Evolutionary conservation across 1,140 invertebrate species (phyloP), one percentile per base, ranked within the genome.

Genomic region (Achatina immaculata): DNA sequence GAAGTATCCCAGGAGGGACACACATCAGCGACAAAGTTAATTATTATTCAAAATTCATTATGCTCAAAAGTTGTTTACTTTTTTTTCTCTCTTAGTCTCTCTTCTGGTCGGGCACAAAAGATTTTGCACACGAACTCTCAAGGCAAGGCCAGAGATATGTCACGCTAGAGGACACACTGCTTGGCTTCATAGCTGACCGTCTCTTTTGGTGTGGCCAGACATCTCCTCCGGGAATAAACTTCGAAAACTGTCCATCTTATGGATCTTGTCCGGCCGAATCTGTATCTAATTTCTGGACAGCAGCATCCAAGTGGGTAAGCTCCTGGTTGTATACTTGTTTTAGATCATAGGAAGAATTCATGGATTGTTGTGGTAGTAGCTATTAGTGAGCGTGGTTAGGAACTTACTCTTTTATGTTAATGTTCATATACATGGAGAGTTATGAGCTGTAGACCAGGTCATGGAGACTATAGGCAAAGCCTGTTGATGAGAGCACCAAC

Each of bases 81-180:
- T 65, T n/a, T 9, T 42, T 69, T 31, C 71, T 45, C 31, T 48
- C 1, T 1, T 11, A 36, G 34, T 28, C 36, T 21, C n/a, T 85
- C 71, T 83, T 85, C 28, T 85, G 85, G 85, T 84, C 83, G 0
- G 85, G 85, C 3, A 78, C 74, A 1, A 83, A 84, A 36, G 66
- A 48, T 21, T 69, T 85, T 7, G 81, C 78, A 62, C 85, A 85
- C 72, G 78, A 83, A 72, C 84, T 83, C 68, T 79, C 85, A 38
- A 72, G 80, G 16, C 38, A 81, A 6, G 75, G 85, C 21, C 51
- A 42, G 0, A 80, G 83, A 19, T 84, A 81, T 65, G 82, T 85
- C 19, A 84, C 85, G 0, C 75, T 85, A 66, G 85, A 85, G 55
- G 85, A 85, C 79, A 83, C 83, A 2, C 69, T 85, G 73, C 81